A percentile compares a stretch with the other conserved stretches of the same genome.
These are phyloP conservation scores for Uria aalge DNA, from an alignment of 2,113 vertebrate species.

Conservation along the genomic window DNA sequence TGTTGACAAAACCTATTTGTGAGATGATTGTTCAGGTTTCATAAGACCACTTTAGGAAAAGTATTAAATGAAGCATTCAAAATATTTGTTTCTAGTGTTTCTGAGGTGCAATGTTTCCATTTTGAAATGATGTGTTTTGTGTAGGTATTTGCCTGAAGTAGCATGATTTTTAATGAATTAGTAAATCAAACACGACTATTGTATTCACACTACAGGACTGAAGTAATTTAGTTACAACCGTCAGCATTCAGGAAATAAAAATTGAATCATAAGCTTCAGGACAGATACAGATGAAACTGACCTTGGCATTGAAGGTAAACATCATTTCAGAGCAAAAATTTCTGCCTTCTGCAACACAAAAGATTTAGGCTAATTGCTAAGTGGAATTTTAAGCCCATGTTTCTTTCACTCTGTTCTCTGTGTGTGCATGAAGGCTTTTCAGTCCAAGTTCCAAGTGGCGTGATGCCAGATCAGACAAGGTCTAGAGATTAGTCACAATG, in stretches of 20 bases:
- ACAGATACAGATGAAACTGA: not conserved
- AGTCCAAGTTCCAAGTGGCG: not conserved
- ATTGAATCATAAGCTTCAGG: not conserved
- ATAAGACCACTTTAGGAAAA: not conserved
- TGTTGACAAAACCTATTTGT: not conserved
- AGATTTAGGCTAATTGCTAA: not conserved
- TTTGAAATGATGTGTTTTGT: not conserved
- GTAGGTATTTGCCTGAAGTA: not conserved
- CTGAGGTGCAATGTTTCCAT: not conserved
- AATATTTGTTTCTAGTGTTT: not conserved
- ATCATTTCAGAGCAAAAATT: not conserved
- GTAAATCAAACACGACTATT: not conserved
- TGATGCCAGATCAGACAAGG: not conserved
- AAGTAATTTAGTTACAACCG: not conserved
- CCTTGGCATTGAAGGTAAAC: not conserved
- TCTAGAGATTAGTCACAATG: not conserved
- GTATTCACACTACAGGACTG: not conserved
- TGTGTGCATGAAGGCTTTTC: not conserved
- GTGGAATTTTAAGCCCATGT: not conserved
- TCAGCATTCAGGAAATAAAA: not conserved
- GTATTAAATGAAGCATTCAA: not conserved
- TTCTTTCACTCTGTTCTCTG: not conserved
- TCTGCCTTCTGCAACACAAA: not conserved
- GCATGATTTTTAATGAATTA: not conserved
- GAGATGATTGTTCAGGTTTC: not conserved